A percentile compares a stretch with the other conserved stretches of the same genome.
phyloP scores from a whole-genome alignment of 2,888 invertebrate species.

The Alitta virens region DNA sequence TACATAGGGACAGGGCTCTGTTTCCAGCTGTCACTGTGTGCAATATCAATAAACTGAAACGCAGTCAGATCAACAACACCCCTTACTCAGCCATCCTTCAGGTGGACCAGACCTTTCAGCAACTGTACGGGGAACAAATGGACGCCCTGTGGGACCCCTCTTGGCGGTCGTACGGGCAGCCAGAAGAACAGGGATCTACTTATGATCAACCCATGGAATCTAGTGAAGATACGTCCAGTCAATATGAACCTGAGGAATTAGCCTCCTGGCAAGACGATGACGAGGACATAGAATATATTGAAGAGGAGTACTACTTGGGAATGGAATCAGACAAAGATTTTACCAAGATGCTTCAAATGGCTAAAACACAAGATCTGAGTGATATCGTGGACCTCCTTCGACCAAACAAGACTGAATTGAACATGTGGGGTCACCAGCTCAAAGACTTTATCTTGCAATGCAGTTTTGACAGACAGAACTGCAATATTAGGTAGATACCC shows the following conservation, averaged over 20 bases:
- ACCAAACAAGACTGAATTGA: not conserved
- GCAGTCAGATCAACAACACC: not conserved
- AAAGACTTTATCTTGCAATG: constrained; percentile 32
- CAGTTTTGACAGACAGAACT: constrained; percentile 30
- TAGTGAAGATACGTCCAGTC: too few relatives aligned
- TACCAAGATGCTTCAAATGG: not conserved
- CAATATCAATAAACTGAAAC: not conserved
- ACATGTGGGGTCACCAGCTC: constrained; percentile 26
- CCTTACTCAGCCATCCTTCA: not conserved
- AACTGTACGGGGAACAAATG: too few relatives aligned
- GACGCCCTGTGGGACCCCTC: too few relatives aligned
- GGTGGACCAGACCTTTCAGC: not conserved
- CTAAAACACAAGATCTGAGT: not conserved
- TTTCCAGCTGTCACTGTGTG: not conserved
- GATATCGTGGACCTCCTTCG: not conserved
- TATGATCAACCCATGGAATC: too few relatives aligned
- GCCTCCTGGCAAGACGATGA: too few relatives aligned
- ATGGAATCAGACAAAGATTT: too few relatives aligned
- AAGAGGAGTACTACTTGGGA: too few relatives aligned
- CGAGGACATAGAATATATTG: too few relatives aligned
- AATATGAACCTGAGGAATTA: too few relatives aligned
- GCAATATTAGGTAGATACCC: constrained; percentile 11
- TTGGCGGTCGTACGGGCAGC: too few relatives aligned
- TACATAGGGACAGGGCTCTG: not conserved
- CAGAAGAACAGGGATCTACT: too few relatives aligned